Percentiles rank a stretch among this genome's conserved stretches.
Conservation (phyloP, 2,888 invertebrate species). For the Hemicrepidius hirtus region DNA sequence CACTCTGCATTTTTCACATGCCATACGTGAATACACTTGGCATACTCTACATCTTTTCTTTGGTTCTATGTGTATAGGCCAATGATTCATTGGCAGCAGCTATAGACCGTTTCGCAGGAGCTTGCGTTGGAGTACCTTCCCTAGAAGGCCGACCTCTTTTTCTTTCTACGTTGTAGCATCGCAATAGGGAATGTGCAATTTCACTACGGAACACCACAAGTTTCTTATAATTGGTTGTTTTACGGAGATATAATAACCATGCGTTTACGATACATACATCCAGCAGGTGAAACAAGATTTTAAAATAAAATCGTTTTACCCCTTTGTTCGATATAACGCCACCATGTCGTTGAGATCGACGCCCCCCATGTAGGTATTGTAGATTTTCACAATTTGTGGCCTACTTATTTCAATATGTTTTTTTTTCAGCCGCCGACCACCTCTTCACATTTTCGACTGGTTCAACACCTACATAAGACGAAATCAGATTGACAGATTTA, state of each 20-base stretch:
- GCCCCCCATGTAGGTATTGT: slow-evolving; percentile 51
- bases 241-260: slow-evolving; percentile 42
- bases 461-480: slow-evolving; percentile 48
- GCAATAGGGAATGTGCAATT: slow-evolving; percentile 26
- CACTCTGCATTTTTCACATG: too few species aligned
- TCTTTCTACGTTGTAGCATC: background rate
- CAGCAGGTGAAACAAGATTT: slow-evolving; percentile 41
- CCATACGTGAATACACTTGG: too few species aligned
- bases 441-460: slow-evolving; percentile 46
- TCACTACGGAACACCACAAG: slow-evolving; percentile 29
- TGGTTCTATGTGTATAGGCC: too few species aligned
- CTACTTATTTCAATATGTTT: slow-evolving; percentile 45
- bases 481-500: slow-evolving; percentile 46
- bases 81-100: too few species aligned
- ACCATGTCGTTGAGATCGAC: slow-evolving; percentile 45
- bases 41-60: too few species aligned
- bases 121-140: too few species aligned
- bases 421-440: slow-evolving; percentile 46
- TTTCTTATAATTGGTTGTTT: slow-evolving; percentile 17
- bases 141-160: background rate
- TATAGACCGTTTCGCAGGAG: too few species aligned
- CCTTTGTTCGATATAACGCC: slow-evolving; percentile 36
- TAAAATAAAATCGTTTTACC: slow-evolving; percentile 41
- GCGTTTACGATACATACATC: slow-evolving; percentile 45
- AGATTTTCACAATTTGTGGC: slow-evolving; percentile 45